Percentiles rank a stretch among this genome's conserved stretches.
Evolutionary conservation across 2,888 invertebrate species (phyloP).

Genomic region (Synanthedon andrenaeformis): DNA sequence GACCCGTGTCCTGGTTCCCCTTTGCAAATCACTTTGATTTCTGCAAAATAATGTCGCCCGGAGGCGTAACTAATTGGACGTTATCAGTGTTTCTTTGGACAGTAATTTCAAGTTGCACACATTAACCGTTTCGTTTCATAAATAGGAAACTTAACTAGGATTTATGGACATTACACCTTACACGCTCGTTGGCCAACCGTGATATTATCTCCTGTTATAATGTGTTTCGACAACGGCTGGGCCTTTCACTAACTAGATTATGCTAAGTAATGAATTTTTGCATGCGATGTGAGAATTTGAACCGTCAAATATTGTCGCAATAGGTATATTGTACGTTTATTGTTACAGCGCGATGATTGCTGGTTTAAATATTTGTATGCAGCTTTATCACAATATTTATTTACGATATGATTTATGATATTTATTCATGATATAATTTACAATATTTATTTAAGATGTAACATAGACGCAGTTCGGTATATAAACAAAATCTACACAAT

Average conservation of each 20-base stretch:
- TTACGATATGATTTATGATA: too few species aligned
- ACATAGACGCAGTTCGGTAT: too few species aligned
- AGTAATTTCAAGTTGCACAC: constrained; percentile 3
- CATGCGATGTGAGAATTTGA: background rate
- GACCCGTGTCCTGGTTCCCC: constrained; percentile 86
- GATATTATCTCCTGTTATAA: constrained; percentile 7
- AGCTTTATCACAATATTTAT: too few species aligned
- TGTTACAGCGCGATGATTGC: too few species aligned
- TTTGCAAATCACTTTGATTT: constrained; percentile 72
- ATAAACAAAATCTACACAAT: too few species aligned
- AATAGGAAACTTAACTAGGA: background rate
- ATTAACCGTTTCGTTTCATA: background rate
- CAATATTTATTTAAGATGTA: too few species aligned
- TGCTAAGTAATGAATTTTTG: background rate
- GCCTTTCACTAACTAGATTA: background rate
- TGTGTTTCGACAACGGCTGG: constrained; percentile 6
- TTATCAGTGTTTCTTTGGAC: background rate
- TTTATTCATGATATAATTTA: too few species aligned
- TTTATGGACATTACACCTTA: constrained; percentile 4
- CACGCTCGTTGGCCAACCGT: constrained; percentile 6
- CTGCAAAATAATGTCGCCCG: constrained; percentile 35
- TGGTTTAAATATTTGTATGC: too few species aligned
- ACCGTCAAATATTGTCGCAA: too few species aligned
- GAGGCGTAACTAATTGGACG: background rate
- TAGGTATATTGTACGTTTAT: too few species aligned